phyloP scores from a whole-genome alignment of 2,888 invertebrate species.

The Drosophila atripex region DNA sequence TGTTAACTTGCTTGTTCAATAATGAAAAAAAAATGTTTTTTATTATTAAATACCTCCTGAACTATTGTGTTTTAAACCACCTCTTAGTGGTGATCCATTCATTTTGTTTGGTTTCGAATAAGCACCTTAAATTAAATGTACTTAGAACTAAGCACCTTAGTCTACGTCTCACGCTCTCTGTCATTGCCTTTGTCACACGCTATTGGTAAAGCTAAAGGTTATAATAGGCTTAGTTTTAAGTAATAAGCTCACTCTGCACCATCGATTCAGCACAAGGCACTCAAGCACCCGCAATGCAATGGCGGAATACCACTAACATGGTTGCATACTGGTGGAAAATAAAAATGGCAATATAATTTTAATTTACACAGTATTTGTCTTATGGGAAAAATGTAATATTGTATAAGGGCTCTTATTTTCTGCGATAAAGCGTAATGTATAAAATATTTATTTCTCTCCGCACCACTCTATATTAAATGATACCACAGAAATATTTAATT shows the following conservation, averaged over 20 bases:
- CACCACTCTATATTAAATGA: not conserved
- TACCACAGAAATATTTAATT: not conserved
- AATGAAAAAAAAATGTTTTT: conserved; percentile 29
- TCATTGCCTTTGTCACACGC: not conserved
- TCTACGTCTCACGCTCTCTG: conserved; percentile 44
- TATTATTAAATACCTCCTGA: conserved; percentile 50
- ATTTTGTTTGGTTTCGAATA: conserved; percentile 56
- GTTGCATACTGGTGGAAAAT: not conserved
- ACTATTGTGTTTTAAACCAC: conserved; percentile 37
- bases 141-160: conserved; percentile 67
- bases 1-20: conserved; percentile 65
- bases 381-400: too few relatives aligned
- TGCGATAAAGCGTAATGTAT: too few relatives aligned
- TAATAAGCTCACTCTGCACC: conserved; percentile 35
- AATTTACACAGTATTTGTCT: too few relatives aligned
- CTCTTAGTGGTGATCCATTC: conserved; percentile 47
- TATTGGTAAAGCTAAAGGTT: conserved; percentile 8
- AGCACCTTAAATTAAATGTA: conserved; percentile 67
- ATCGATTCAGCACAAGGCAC: conserved; percentile 28
- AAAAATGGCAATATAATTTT: not conserved
- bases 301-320: not conserved
- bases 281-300: conserved; percentile 16
- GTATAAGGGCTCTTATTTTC: not conserved
- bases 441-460: too few relatives aligned
- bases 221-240: conserved; percentile 40